A percentile compares a stretch with the other conserved stretches of the same genome.
phyloP scores from a whole-genome alignment of 2,797 vertebrate species.

The Hippocampus kuda region DNA sequence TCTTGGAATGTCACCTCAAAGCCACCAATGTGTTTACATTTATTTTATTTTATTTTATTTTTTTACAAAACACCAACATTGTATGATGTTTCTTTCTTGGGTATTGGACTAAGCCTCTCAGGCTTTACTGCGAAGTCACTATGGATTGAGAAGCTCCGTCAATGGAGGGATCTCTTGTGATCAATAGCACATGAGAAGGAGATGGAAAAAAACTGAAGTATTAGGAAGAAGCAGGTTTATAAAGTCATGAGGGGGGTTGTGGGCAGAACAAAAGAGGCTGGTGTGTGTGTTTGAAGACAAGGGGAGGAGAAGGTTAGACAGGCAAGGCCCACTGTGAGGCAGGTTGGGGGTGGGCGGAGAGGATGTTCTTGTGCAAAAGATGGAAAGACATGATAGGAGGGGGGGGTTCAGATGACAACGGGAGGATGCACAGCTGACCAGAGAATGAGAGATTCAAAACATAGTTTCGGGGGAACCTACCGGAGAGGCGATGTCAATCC shows the following conservation, averaged over 20 bases:
- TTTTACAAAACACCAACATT: not conserved
- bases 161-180: conserved; percentile 27
- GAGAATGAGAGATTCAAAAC: conserved; percentile 17
- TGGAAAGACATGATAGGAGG: not conserved
- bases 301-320: conserved; percentile 48
- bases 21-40: too few relatives aligned
- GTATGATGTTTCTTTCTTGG: conserved; percentile 4
- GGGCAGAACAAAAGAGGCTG: conserved; percentile 43
- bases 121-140: conserved; percentile 17
- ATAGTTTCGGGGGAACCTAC: conserved; percentile 42
- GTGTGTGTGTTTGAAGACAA: conserved; percentile 41
- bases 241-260: conserved; percentile 19
- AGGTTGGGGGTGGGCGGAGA: conserved; percentile 30
- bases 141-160: conserved; percentile 25
- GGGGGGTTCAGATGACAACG: conserved; percentile 41
- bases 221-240: conserved; percentile 12
- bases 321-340: conserved; percentile 27
- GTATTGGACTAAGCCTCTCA: conserved; percentile 6
- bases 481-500: conserved; percentile 61
- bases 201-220: conserved; percentile 15
- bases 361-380: not conserved
- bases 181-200: conserved; percentile 44
- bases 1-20: not conserved
- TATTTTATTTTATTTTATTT: too few relatives aligned
- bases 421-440: conserved; percentile 38